These are phyloP conservation scores for Eristalis pertinax DNA, from an alignment of 2,888 invertebrate genomes.

Conservation along the genomic window DNA sequence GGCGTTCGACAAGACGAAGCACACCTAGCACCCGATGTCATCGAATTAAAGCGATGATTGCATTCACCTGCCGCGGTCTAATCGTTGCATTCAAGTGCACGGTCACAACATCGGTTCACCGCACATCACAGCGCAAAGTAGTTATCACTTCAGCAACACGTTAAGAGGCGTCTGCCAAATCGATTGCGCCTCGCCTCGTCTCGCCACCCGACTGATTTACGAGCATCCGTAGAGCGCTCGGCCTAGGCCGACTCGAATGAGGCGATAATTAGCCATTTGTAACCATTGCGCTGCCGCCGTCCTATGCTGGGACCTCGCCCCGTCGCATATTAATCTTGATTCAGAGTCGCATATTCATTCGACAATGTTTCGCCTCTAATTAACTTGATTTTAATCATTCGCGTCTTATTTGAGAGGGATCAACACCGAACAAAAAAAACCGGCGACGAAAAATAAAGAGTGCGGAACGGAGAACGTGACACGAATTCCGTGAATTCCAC, in stretches of 20 bases:
- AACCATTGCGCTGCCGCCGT: background rate
- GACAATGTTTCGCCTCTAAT: constrained; percentile 21
- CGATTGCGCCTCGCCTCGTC: background rate
- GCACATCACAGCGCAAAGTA: background rate
- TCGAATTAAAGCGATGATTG: background rate
- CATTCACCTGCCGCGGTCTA: background rate
- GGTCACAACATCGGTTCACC: too few relatives aligned
- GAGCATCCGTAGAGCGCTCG: background rate
- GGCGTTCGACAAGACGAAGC: background rate
- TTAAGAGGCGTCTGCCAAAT: background rate
- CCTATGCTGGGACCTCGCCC: constrained; percentile 1
- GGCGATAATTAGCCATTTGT: constrained; percentile 25
- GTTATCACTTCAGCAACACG: background rate
- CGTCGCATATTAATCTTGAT: constrained; percentile 31
- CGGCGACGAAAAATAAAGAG: background rate
- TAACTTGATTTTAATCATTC: constrained; percentile 36
- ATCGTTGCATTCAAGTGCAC: background rate
- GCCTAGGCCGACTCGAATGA: background rate
- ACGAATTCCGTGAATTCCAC: background rate
- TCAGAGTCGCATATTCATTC: constrained; percentile 13
- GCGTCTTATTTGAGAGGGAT: background rate
- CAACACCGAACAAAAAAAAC: background rate
- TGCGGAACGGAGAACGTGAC: background rate
- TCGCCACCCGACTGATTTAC: background rate
- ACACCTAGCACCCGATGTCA: background rate